Base-by-base conservation (phyloP, 2,888 invertebrate genomes). In the Abrostola triplasia region DNA sequence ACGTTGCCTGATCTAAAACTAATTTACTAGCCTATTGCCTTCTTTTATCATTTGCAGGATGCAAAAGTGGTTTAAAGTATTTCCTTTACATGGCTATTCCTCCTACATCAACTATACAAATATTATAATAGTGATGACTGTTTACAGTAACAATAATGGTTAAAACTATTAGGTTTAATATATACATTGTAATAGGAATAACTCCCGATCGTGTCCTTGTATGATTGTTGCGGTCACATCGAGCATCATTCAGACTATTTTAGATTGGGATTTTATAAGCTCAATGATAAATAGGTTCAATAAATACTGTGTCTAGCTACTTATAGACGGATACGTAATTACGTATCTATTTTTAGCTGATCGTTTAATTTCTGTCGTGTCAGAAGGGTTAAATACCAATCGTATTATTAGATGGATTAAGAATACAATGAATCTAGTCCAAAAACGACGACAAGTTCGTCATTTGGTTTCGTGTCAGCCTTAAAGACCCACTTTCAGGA, bases 241-340 rank as follows among this genome's bases (percentile, higher is more conserved):
- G 8, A 36, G 35, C 44, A 40, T 47, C 44, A 69, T 47, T 38
- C 44, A 68, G 38, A 38, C 56, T 40, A 13, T 53, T 24, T 6
- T 0, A 8, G 24, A 53, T 53, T 37, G 47, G 12, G 52, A 52
- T 52, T 56, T 62, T 49, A 40, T 61, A 6, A 67, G 53, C 36
- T 62, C 5, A 49, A 52, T 48, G 13, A 38, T 12, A 56, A 10
- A 54, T 11, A 38, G 11, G 11, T 40, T 36, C n/a, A 35, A 57
- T 24, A 5, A 24, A 52, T 48, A 53, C 7, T n/a, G 10, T 8
- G 11, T 5, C 49, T 36, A 49, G 35, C 49, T 41, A n/a, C 9
- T 11, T 41, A 9, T 41, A 2, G 10, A 41, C 9, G n/a, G n/a
- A 41, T 41, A 41, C 11, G n/a, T 11, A 5, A 41, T 40, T n/a